Evolutionary conservation across 2,797 vertebrate species (phyloP).

Genomic region (Sebastes kiyomatsui): DNA sequence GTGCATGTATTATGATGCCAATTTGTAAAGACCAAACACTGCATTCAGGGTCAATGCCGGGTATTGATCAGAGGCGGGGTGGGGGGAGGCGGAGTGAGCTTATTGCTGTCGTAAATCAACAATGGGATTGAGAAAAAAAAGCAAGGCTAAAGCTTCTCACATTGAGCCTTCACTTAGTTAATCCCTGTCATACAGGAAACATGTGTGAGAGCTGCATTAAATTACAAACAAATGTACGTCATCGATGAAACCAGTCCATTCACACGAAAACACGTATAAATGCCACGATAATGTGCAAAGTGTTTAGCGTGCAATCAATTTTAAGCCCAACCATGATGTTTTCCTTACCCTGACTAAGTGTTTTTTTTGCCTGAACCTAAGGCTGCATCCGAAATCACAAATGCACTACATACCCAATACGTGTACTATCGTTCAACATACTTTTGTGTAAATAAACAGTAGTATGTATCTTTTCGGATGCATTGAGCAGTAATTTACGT

Average conservation of each 20-base stretch:
- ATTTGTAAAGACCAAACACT: conserved; percentile 48
- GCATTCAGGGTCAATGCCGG: conserved; percentile 38
- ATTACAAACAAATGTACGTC: conserved; percentile 1
- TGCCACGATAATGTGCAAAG: no score
- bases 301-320: no score
- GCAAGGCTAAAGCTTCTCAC: conserved; percentile 7
- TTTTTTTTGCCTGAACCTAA: no score
- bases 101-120: conserved; percentile 59
- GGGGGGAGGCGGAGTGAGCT: background rate
- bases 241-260: background rate
- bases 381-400: no score
- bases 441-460: no score
- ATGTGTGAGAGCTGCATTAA: background rate
- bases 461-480: accelerated
- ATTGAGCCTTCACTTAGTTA: conserved; percentile 42
- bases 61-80: conserved; percentile 33
- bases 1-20: conserved; percentile 42
- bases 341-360: no score
- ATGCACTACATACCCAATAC: no score
- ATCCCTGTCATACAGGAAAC: conserved; percentile 17
- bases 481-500: no score
- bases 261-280: no score
- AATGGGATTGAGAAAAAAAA: conserved; percentile 10
- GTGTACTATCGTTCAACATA: no score
- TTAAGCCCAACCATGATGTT: no score